A percentile compares a stretch with the other conserved stretches of the same genome.
phyloP scores from a whole-genome alignment of 2,797 vertebrate species.

The Sebastiscus tertius region DNA sequence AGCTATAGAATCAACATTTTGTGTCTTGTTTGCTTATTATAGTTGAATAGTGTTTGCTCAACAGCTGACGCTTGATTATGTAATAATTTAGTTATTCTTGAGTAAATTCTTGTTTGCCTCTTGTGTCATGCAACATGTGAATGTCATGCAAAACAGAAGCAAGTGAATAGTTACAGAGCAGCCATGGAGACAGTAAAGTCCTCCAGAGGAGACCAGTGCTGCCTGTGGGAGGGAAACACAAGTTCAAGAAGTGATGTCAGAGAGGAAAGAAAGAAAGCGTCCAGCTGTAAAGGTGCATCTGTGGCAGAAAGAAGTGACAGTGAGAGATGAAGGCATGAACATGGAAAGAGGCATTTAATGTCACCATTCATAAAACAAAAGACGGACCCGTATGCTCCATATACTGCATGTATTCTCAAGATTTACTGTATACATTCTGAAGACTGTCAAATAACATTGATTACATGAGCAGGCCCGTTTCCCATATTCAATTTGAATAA shows the following conservation, averaged over 20 bases:
- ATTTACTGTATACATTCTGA: not conserved
- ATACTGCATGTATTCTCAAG: not conserved
- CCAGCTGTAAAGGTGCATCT: not conserved
- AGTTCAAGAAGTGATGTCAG: not conserved
- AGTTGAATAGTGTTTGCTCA: not conserved
- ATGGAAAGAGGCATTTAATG: not conserved
- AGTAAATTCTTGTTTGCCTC: not conserved
- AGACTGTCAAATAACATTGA: not conserved
- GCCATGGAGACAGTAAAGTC: constrained; percentile 93
- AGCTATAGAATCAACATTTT: accelerated
- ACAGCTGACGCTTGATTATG: not conserved
- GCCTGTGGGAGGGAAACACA: constrained; percentile 80
- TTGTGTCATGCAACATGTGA: not conserved
- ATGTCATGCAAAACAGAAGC: constrained; percentile 57
- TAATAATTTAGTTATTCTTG: accelerated
- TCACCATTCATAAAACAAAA: not conserved
- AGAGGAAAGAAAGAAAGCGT: not conserved
- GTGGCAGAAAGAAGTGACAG: not conserved
- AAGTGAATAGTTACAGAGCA: constrained; percentile 87
- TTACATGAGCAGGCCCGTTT: accelerated
- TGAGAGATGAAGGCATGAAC: not conserved
- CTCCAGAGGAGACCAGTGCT: constrained; percentile 91
- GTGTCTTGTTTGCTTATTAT: not conserved
- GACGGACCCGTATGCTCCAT: accelerated
- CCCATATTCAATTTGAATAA: not conserved